Conservation (phyloP, 2,113 vertebrate species). For the Scytalopus superciliaris region DNA sequence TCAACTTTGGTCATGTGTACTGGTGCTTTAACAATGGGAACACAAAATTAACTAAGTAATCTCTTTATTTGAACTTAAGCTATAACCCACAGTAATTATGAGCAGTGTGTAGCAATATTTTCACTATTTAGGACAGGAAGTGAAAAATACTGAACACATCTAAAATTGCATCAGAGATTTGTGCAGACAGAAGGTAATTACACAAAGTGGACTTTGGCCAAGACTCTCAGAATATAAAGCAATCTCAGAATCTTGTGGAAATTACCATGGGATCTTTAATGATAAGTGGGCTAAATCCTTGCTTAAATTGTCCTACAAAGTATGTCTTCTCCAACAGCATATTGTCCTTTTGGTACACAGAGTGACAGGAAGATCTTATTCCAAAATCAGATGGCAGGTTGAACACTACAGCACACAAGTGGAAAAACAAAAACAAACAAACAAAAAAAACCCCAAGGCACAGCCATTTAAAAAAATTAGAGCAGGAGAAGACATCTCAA, state of each 20-base stretch:
- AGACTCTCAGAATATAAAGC: constrained; percentile 22
- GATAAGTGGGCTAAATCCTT: neutral
- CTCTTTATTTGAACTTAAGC: neutral
- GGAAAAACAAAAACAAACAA: neutral
- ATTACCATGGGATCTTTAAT: constrained; percentile 38
- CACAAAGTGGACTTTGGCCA: constrained; percentile 58
- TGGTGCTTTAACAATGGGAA: neutral
- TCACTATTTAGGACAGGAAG: constrained; percentile 41
- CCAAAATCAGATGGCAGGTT: neutral
- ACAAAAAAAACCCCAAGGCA: neutral
- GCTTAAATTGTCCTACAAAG: neutral
- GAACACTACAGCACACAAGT: neutral
- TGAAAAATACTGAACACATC: constrained; percentile 39
- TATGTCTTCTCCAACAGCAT: neutral
- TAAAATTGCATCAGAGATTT: constrained; percentile 46
- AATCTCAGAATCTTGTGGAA: constrained; percentile 31
- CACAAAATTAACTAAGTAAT: neutral
- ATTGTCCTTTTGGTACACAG: neutral
- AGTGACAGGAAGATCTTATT: neutral
- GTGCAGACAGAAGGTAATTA: constrained; percentile 63
- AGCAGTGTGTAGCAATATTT: constrained; percentile 14
- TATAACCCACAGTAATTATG: neutral
- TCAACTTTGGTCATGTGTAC: neutral
- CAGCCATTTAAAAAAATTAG: neutral
- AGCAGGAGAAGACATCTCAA: neutral